Base-by-base conservation (phyloP, 2,797 vertebrate genomes). In the Girardinus metallicus region DNA sequence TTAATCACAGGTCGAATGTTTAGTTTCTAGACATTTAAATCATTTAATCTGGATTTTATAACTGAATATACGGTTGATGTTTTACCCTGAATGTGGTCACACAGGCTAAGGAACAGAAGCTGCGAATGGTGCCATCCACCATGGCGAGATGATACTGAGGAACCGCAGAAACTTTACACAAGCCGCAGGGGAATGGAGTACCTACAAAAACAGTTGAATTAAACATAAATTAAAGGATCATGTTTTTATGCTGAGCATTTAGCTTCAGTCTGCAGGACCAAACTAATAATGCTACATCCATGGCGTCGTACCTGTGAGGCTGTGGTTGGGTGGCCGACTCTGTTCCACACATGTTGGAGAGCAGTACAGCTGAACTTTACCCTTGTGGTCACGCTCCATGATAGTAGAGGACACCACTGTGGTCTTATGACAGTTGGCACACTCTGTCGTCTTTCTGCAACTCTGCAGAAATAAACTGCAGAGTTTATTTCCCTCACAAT, bases 131-230 rank as follows among this genome's bases (percentile, higher is more conserved):
- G 83, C 98, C 98, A 57, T 99, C 99, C 83, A 98, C 97, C 97
- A 99, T 99, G 77, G 98, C 98, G 91, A 99, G 94, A 89, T 99
- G 99, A 93, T 98, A 99, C 95, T 99, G 98, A 92, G 98, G 98
- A 89, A 98, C 95, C 16, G 97, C 96, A 34, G 96, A 93, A 62
- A 95, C 96, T 89, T 97, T 98, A 93, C 99, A 99, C 89, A 96
- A 96, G 92, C 97, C 97, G 93, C 99, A 99, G 29, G 98, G 98
- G 89, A 99, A 97, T 78, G 97, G 95, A 79, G 97, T 93, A 92
- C 97, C 99, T 99, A 15, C 31, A 53, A 74, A 44, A 62, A 76
- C 5, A 29, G 2, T 1, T 29, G 39, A 1, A 79, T 49, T 18
- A 49, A 57, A 29, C 31, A 26, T 66, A 31, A 13, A 18, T 41